These are phyloP conservation scores for Drymodes brunneopygia DNA, from an alignment of 2,113 vertebrate genomes.

Conservation along the genomic window DNA sequence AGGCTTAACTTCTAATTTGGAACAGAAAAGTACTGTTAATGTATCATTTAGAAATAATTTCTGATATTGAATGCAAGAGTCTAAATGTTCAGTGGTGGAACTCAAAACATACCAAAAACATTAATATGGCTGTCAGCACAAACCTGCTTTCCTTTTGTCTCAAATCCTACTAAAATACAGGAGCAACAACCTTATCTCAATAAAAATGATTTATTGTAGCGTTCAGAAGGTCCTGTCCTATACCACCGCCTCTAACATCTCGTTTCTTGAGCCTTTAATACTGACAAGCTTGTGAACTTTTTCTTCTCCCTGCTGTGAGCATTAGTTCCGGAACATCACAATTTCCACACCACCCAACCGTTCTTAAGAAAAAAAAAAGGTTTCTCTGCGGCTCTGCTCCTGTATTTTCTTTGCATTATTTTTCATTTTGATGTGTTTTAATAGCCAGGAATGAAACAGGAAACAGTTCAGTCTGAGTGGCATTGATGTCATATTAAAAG, in stretches of 20 bases:
- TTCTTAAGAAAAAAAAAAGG: neutral
- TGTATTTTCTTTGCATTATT: neutral
- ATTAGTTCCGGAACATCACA: neutral
- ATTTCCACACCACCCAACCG: neutral
- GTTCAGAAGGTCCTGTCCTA: neutral
- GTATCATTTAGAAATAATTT: neutral
- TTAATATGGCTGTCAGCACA: neutral
- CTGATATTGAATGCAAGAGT: neutral
- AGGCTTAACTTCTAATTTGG: neutral
- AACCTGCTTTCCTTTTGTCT: neutral
- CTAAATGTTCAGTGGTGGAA: neutral
- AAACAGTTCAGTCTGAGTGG: neutral
- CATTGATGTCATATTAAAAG: neutral
- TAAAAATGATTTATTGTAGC: neutral
- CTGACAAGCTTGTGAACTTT: neutral
- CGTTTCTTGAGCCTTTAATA: neutral
- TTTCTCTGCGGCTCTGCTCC: neutral
- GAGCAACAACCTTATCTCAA: neutral
- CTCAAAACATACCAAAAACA: neutral
- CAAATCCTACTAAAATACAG: neutral
- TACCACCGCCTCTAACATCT: neutral
- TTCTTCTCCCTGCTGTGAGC: neutral
- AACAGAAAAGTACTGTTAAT: neutral
- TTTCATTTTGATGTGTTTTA: neutral
- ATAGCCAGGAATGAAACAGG: neutral